phyloP scores from a whole-genome alignment of 2,113 vertebrate genomes.

The Colinus virginianus region DNA sequence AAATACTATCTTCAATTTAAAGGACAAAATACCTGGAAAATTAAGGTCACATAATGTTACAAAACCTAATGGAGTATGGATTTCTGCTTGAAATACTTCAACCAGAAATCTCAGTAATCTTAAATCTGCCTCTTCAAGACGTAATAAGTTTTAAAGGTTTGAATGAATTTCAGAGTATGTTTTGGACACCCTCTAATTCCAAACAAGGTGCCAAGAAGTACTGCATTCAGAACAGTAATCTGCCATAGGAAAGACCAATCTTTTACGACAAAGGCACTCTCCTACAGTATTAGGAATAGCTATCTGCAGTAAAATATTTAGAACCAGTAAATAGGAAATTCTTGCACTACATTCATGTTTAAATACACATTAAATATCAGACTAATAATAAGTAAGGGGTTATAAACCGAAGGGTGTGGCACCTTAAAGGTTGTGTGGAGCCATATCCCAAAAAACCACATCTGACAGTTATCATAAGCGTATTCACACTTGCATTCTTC shows the following conservation, averaged over 20 bases:
- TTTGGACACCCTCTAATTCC: slow-evolving; percentile 60
- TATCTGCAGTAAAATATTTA: background rate
- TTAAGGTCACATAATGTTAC: slow-evolving; percentile 78
- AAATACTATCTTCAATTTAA: slow-evolving; percentile 76
- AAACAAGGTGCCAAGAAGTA: slow-evolving; percentile 37
- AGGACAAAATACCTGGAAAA: slow-evolving; percentile 81
- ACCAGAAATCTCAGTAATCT: slow-evolving; percentile 76
- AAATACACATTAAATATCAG: background rate
- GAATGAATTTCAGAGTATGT: slow-evolving; percentile 68
- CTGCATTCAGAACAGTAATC: slow-evolving; percentile 32
- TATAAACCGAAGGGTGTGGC: background rate
- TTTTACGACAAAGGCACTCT: slow-evolving; percentile 41
- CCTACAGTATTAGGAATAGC: slow-evolving; percentile 18
- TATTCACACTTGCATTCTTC: background rate
- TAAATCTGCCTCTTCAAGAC: slow-evolving; percentile 69
- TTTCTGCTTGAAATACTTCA: slow-evolving; percentile 76
- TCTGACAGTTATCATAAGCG: background rate
- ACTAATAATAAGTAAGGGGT: background rate
- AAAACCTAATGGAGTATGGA: slow-evolving; percentile 77
- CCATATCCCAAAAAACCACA: background rate
- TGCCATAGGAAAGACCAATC: slow-evolving; percentile 14
- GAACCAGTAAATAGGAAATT: background rate
- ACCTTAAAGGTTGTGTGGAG: background rate
- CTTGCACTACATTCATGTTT: background rate
- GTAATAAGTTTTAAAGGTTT: slow-evolving; percentile 74